A percentile compares a stretch with the other conserved stretches of the same genome.
phyloP scores from a whole-genome alignment of 2,888 invertebrate genomes.

The Acanthosepion esculentum region DNA sequence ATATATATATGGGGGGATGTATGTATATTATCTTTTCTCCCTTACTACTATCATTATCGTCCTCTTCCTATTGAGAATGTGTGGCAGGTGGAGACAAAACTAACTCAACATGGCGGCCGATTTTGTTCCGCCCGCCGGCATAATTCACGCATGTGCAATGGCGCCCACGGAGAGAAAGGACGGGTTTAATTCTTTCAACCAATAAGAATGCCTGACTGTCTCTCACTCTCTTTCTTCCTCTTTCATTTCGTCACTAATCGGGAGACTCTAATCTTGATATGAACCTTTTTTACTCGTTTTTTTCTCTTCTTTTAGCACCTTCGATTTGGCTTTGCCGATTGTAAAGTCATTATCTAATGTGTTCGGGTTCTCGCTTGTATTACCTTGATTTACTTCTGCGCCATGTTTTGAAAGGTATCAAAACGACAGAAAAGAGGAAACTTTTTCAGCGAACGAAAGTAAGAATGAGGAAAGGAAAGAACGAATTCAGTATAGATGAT shows the following conservation, averaged over 20 bases:
- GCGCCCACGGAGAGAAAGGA: neutral
- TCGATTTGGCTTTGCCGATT: neutral
- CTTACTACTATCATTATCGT: neutral
- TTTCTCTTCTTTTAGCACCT: neutral
- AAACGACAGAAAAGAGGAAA: neutral
- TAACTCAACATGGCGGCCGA: neutral
- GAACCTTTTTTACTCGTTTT: neutral
- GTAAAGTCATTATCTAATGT: slow-evolving; percentile 12
- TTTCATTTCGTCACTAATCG: slow-evolving; percentile 6
- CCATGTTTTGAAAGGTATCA: neutral
- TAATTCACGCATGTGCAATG: slow-evolving; percentile 4
- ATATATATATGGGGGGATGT: neutral
- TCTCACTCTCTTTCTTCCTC: neutral
- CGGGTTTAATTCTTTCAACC: slow-evolving; percentile 11
- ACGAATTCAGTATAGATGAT: neutral
- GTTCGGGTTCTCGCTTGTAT: neutral
- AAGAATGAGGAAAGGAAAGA: neutral
- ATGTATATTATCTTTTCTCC: neutral
- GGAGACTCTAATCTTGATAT: slow-evolving; percentile 33
- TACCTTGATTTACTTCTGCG: neutral
- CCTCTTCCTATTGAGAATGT: neutral
- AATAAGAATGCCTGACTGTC: neutral
- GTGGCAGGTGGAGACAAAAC: neutral
- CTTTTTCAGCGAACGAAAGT: neutral
- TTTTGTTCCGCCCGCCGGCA: neutral